Conservation (phyloP, 2,113 vertebrate species). For the Oncorhynchus mykiss region DNA sequence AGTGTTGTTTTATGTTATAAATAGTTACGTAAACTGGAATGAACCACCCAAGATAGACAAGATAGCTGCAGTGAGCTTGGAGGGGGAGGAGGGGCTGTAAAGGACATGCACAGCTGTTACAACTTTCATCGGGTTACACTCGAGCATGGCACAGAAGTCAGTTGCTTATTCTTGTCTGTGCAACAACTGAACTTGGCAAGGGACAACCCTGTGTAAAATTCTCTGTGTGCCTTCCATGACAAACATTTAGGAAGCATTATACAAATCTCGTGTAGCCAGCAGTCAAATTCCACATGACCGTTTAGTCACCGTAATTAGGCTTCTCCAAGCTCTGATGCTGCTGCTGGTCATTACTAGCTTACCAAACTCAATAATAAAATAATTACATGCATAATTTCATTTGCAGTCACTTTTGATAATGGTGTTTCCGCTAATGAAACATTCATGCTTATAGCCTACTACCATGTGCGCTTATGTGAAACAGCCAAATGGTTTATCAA, state of each 20-base stretch:
- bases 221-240: background rate
- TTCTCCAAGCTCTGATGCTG: too few species aligned
- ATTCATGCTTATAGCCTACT: too few species aligned
- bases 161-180: conserved; percentile 5
- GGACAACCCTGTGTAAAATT: background rate
- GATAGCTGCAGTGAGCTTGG: conserved; percentile 10
- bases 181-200: conserved; percentile 22
- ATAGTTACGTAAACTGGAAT: conserved; percentile 19
- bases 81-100: conserved; percentile 9
- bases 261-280: background rate
- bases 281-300: too few species aligned
- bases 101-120: conserved; percentile 38
- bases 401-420: too few species aligned
- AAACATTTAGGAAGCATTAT: background rate
- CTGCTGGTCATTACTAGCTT: too few species aligned
- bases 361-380: too few species aligned
- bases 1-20: background rate
- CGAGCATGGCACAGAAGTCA: conserved; percentile 6
- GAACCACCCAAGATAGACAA: conserved; percentile 9
- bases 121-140: conserved; percentile 32
- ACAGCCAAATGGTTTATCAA: too few species aligned
- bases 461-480: too few species aligned
- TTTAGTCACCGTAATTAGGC: too few species aligned
- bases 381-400: too few species aligned
- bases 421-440: too few species aligned